phyloP scores from a whole-genome alignment of 1,140 invertebrate species.

The Mycetomoellerius zeteki region DNA sequence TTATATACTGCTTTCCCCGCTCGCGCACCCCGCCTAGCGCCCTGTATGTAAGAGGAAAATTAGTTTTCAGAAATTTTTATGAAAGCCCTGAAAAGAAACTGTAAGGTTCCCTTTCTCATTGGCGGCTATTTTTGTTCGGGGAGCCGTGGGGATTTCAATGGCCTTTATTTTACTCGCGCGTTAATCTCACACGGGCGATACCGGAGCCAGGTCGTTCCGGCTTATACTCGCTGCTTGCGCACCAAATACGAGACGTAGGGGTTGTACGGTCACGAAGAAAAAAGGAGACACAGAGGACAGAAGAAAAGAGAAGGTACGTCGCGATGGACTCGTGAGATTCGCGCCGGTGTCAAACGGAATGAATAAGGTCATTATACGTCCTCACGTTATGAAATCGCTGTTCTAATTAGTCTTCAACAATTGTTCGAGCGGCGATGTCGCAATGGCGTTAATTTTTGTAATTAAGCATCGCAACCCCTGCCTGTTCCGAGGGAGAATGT shows the following conservation, averaged over 20 bases:
- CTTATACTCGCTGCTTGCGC: conserved; percentile 55
- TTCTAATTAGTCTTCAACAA: conserved; percentile 83
- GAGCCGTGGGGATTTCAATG: conserved; percentile 82
- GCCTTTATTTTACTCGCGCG: conserved; percentile 85
- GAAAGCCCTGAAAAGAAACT: conserved; percentile 85
- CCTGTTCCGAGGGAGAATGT: conserved; percentile 36
- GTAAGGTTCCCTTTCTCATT: conserved; percentile 86
- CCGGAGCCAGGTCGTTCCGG: conserved; percentile 56
- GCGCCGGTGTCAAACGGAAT: conserved; percentile 70
- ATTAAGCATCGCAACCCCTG: conserved; percentile 75
- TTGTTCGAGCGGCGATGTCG: conserved; percentile 49
- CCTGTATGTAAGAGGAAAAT: conserved; percentile 81
- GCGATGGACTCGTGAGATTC: conserved; percentile 66
- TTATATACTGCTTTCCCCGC: conserved; percentile 64
- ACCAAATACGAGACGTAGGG: conserved; percentile 49
- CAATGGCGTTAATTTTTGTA: conserved; percentile 80
- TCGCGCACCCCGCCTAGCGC: conserved; percentile 72
- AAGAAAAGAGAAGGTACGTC: conserved; percentile 25
- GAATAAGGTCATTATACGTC: conserved; percentile 69
- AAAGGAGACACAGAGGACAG: not conserved
- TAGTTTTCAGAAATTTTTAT: conserved; percentile 87
- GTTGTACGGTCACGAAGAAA: not conserved
- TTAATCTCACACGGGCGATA: conserved; percentile 78
- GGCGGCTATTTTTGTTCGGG: conserved; percentile 85
- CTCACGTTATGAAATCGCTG: conserved; percentile 71